phyloP scores from a whole-genome alignment of 1,140 invertebrate genomes.

The Zaprionus tsacasi region DNA sequence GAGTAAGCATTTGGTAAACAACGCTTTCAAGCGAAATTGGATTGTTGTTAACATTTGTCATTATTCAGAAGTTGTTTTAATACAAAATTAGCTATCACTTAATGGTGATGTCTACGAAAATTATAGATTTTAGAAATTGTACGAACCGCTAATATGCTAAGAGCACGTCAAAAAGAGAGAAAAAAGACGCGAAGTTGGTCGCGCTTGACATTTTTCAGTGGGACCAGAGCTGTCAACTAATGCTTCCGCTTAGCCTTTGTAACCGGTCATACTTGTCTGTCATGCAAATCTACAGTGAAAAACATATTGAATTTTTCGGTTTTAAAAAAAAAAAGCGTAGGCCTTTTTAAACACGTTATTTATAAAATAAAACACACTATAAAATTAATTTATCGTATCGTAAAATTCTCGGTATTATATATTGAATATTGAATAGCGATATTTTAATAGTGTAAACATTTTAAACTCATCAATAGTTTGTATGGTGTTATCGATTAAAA shows the following conservation, averaged over 20 bases:
- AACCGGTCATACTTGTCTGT: constrained; percentile 17
- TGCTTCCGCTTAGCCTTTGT: constrained; percentile 27
- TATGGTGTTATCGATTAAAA: constrained; percentile 24
- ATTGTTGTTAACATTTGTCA: constrained; percentile 3
- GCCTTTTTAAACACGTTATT: not conserved
- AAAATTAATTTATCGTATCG: not conserved
- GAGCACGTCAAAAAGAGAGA: constrained; percentile 80
- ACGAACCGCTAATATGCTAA: constrained; percentile 72
- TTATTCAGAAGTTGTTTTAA: constrained; percentile 14
- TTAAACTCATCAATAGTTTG: not conserved
- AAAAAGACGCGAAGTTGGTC: constrained; percentile 66
- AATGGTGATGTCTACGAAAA: constrained; percentile 43
- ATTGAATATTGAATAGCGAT: not conserved
- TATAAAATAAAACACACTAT: not conserved
- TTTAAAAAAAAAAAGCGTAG: not conserved
- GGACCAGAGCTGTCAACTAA: constrained; percentile 31
- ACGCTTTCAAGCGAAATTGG: constrained; percentile 13
- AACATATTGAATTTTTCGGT: not conserved
- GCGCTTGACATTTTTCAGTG: constrained; percentile 40
- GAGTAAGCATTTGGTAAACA: not conserved
- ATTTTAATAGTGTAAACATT: not conserved
- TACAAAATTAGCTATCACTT: constrained; percentile 13
- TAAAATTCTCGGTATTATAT: not conserved
- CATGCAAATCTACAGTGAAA: not conserved
- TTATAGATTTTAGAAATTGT: constrained; percentile 58